These are phyloP conservation scores for Orius insidiosus DNA, from an alignment of 1,140 invertebrate genomes.

Conservation along the genomic window DNA sequence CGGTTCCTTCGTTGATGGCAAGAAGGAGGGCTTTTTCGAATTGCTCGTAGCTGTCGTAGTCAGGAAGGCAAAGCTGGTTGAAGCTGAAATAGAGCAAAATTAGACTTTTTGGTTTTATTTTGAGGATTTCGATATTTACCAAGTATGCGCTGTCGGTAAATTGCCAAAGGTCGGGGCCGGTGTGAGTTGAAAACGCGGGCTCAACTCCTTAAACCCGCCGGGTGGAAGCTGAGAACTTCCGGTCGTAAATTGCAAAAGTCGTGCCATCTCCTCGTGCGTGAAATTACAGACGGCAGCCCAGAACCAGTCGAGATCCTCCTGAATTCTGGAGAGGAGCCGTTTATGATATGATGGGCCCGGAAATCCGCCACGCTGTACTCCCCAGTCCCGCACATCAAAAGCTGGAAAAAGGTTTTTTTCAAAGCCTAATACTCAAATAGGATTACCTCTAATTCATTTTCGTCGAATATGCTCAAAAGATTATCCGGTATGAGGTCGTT, in stretches of 20 bases:
- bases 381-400: conserved; percentile 82
- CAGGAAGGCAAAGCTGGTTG: conserved; percentile 87
- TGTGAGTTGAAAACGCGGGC: conserved; percentile 79
- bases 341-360: conserved; percentile 69
- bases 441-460: conserved; percentile 83
- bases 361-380: conserved; percentile 82
- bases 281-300: conserved; percentile 86
- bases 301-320: conserved; percentile 78
- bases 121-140: conserved; percentile 32
- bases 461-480: conserved; percentile 85
- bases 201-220: conserved; percentile 71
- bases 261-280: conserved; percentile 81
- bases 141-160: conserved; percentile 84
- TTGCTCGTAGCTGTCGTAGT: conserved; percentile 85
- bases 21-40: conserved; percentile 77
- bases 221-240: conserved; percentile 81
- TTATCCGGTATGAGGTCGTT: conserved; percentile 84
- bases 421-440: neutral
- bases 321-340: conserved; percentile 68
- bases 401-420: conserved; percentile 33
- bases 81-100: conserved; percentile 44
- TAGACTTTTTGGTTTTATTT: neutral
- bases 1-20: conserved; percentile 86
- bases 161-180: conserved; percentile 76
- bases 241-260: conserved; percentile 87